Conservation (phyloP, 1,140 invertebrate species). For the Delia radicum region DNA sequence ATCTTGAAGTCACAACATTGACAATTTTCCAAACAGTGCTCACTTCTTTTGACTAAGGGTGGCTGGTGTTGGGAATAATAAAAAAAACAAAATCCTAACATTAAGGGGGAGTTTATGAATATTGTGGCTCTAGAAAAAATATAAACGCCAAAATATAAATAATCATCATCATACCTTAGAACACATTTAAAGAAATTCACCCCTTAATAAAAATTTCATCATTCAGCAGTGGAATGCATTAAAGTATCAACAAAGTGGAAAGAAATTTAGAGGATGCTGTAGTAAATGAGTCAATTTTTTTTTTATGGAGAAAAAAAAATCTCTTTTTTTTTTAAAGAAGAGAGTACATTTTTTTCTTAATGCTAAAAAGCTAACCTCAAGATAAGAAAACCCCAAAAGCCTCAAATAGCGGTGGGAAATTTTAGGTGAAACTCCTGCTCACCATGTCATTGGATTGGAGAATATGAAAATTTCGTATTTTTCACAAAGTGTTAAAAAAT, state of each 20-base stretch:
- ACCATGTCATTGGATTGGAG: too few relatives aligned
- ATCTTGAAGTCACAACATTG: background rate
- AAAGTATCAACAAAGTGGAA: background rate
- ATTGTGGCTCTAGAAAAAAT: background rate
- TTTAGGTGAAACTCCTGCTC: background rate
- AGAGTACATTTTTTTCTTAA: background rate
- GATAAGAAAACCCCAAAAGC: constrained; percentile 25
- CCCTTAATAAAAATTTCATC: too few relatives aligned
- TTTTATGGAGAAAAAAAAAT: too few relatives aligned
- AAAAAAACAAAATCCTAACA: background rate
- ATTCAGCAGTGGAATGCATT: too few relatives aligned
- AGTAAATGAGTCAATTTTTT: background rate
- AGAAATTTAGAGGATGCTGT: background rate
- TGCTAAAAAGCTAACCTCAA: constrained; percentile 13
- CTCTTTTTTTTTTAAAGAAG: background rate
- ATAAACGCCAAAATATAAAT: background rate
- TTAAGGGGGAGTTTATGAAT: constrained; percentile 4
- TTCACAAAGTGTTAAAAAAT: too few relatives aligned
- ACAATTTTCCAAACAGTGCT: background rate
- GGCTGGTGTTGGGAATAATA: background rate
- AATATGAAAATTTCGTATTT: too few relatives aligned
- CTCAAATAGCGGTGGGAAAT: constrained; percentile 14
- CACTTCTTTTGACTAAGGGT: background rate
- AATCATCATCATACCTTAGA: background rate
- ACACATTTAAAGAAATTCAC: too few relatives aligned